Percentiles rank a stretch among this genome's conserved stretches.
These are phyloP conservation scores for Antennarius striatus DNA, from an alignment of 2,113 vertebrate species.

Conservation along the genomic window DNA sequence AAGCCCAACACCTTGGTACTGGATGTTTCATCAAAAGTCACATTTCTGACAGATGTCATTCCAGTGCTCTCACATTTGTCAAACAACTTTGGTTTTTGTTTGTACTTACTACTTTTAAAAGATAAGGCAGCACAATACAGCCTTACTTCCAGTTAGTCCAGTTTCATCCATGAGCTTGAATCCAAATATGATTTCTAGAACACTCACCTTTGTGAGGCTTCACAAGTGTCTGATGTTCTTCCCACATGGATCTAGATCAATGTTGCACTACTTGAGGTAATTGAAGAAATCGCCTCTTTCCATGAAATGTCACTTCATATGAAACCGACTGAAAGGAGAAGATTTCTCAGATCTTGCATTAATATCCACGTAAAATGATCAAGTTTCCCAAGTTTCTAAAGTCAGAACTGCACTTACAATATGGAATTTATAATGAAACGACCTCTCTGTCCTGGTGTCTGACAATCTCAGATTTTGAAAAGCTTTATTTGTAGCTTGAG, in stretches of 20 bases:
- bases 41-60: constrained; percentile 6
- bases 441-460: too few relatives aligned
- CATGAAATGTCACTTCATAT: constrained; percentile 38
- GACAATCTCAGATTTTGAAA: background rate
- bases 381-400: background rate
- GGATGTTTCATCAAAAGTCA: constrained; percentile 30
- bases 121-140: background rate
- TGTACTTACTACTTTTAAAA: constrained; percentile 8
- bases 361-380: constrained; percentile 3
- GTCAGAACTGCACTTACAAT: too few relatives aligned
- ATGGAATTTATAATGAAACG: too few relatives aligned
- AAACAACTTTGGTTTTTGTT: constrained; percentile 23
- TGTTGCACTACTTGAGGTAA: constrained; percentile 28
- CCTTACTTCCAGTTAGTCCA: constrained; percentile 37
- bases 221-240: constrained; percentile 44
- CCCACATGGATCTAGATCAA: constrained; percentile 38
- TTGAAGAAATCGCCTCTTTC: constrained; percentile 26
- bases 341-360: constrained; percentile 25
- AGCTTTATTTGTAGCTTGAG: background rate
- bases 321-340: constrained; percentile 46
- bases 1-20: constrained; percentile 18
- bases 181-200: constrained; percentile 16
- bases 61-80: constrained; percentile 12
- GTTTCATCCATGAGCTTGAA: constrained; percentile 16
- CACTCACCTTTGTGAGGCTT: constrained; percentile 71